Base-by-base conservation (phyloP, 1,140 invertebrate genomes). In the Nixonia krombeini region DNA sequence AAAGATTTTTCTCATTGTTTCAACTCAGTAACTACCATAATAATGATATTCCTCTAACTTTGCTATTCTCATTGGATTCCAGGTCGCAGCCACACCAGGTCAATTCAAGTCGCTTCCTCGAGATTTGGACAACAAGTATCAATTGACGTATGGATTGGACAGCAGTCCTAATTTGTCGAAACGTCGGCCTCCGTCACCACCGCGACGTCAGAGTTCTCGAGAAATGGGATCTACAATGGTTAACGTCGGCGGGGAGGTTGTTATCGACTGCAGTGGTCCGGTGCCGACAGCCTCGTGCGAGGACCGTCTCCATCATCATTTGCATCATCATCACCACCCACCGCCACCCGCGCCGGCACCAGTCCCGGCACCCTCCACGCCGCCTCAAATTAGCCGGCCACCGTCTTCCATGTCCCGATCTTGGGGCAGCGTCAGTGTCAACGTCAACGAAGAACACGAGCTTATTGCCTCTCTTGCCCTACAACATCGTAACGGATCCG, bases 101-200 rank as follows among this genome's bases (percentile, higher is more conserved):
- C 82, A 84, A 40, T 85, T 80, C 50, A 85, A 85, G 50, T 85
- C 83, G 4, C 49, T 85, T 33, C 84, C 84, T n/a, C 76, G 84
- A 51, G 84, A 85, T 31, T 85, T 84, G 37, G 82, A 85, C 51
- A 85, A 85, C 62, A 85, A 85, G 35, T 85, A 85, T 68, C 82
- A 85, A 61, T 65, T 84, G 49, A 84, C 82, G 8, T 85, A 85
- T 23, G 83, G 83, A 10, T 67, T 81, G 0, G 83, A 85, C 21
- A 85, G 82, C 47, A 85, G 81, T 72, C 84, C 82, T 0, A 79
- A 79, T 67, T 58, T 85, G 46, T 73, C 81, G 8, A 85, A 85
- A 70, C 73, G 84, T 23, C 81, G 82, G 15, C 94, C 94, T 7
- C 95, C 95, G 0, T 94, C 95, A 35, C 94, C 94, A 1, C 95